Evolutionary conservation across 2,797 vertebrate species (phyloP).

Genomic region (Numenius phaeopus): DNA sequence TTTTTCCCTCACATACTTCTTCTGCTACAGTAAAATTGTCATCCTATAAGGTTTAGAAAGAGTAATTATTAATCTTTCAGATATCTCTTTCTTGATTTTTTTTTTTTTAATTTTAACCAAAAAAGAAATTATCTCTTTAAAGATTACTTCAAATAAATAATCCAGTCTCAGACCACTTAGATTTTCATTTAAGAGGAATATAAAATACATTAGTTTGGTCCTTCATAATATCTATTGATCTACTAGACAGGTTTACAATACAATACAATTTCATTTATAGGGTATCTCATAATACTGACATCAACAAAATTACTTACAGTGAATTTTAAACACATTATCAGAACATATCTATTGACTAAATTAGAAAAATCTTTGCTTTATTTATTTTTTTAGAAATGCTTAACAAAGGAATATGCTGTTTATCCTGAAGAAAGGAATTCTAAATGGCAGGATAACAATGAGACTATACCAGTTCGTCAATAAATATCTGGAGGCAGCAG

Average conservation of each 20-base stretch:
- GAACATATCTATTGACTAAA: background rate
- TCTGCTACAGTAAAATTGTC: background rate
- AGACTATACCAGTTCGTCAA: background rate
- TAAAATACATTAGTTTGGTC: constrained; percentile 20
- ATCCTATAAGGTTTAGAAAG: background rate
- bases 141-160: background rate
- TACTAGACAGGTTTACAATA: constrained; percentile 47
- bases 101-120: background rate
- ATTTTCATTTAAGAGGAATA: background rate
- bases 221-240: constrained; percentile 39
- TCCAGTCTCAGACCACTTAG: background rate
- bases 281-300: constrained; percentile 29
- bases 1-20: background rate
- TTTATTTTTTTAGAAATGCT: background rate
- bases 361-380: background rate
- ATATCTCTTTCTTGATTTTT: background rate
- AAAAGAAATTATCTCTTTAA: background rate
- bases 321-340: constrained; percentile 53
- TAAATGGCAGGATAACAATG: background rate
- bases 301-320: constrained; percentile 13
- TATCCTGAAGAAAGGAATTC: background rate
- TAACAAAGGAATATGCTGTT: background rate
- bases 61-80: background rate
- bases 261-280: constrained; percentile 49
- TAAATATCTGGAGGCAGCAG: background rate